A percentile compares a stretch with the other conserved stretches of the same genome.
These are phyloP conservation scores for Poecilus cupreus DNA, from an alignment of 2,888 invertebrate species.

Conservation along the genomic window DNA sequence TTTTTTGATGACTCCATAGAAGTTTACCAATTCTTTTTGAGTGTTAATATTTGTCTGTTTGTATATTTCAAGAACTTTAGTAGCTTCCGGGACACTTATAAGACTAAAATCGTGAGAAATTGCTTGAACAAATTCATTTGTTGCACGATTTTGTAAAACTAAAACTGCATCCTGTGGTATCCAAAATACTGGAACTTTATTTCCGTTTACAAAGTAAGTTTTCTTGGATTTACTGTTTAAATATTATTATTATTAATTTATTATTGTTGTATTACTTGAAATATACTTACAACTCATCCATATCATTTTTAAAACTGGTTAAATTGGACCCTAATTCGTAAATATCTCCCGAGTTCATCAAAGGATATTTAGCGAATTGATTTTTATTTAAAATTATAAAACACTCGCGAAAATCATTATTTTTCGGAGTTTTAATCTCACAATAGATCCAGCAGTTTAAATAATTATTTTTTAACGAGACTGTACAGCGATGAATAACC, in stretches of 20 bases:
- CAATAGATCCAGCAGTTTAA: not conserved
- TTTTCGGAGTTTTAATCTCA: not conserved
- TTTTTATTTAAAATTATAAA: not conserved
- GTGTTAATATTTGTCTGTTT: not conserved
- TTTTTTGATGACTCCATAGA: not conserved
- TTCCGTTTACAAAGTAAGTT: not conserved
- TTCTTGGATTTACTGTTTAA: not conserved
- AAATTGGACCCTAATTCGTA: not conserved
- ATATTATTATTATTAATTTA: not conserved
- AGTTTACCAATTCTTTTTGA: not conserved
- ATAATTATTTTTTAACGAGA: not conserved
- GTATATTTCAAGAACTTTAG: not conserved
- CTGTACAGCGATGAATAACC: not conserved
- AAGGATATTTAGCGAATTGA: not conserved
- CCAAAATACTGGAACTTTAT: not conserved
- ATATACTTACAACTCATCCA: not conserved
- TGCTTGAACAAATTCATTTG: not conserved
- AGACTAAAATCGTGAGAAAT: not conserved
- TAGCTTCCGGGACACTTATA: not conserved
- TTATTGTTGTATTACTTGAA: not conserved
- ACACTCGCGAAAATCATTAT: not conserved
- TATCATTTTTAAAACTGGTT: not conserved
- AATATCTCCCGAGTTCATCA: not conserved
- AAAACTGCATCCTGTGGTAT: not conserved
- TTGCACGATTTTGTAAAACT: not conserved